Conservation (phyloP, 2,888 invertebrate genomes). For the Acanthosepion esculentum region DNA sequence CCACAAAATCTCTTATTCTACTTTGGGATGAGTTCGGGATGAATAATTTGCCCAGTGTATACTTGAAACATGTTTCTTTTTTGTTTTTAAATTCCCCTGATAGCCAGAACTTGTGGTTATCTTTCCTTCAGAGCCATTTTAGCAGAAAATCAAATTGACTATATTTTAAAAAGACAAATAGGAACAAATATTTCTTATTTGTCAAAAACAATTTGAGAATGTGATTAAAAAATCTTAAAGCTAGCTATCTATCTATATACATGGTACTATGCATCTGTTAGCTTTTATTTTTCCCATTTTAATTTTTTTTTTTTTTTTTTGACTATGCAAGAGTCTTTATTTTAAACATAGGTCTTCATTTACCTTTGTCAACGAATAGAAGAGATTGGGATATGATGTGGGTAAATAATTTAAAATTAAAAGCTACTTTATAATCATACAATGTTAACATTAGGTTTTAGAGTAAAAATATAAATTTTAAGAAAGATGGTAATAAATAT, state of each 20-base stretch:
- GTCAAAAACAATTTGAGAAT: background rate
- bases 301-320: no score
- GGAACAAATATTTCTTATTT: background rate
- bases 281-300: no score
- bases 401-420: no score
- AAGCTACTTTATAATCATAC: no score
- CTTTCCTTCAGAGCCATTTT: background rate
- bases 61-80: background rate
- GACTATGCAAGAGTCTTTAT: no score
- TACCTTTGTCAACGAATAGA: no score
- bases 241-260: background rate
- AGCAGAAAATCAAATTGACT: background rate
- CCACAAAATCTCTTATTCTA: slow-evolving; percentile 34
- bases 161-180: background rate
- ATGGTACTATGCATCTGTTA: background rate
- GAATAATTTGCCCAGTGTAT: background rate
- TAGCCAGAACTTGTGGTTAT: background rate
- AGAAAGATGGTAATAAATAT: no score
- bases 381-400: no score
- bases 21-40: background rate
- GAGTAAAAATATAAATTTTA: no score
- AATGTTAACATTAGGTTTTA: no score
- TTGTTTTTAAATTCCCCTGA: background rate
- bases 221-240: background rate
- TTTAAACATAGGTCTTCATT: no score